phyloP scores from a whole-genome alignment of 2,113 vertebrate genomes.

The Ariopsis seemanni region DNA sequence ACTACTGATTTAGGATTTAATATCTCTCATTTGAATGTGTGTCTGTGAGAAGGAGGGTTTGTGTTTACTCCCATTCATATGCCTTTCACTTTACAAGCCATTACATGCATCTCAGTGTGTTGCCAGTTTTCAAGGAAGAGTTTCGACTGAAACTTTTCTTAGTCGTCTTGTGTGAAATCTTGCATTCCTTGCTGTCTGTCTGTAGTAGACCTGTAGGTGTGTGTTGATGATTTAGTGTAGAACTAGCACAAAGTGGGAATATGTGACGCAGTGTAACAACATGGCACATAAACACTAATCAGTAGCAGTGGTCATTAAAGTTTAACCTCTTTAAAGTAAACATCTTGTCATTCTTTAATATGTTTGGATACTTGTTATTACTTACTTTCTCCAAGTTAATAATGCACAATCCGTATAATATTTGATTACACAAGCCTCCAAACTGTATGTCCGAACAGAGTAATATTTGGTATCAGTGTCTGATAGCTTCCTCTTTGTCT shows the following conservation, averaged over 20 bases:
- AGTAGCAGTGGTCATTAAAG: slow-evolving; percentile 6
- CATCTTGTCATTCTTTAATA: too few relatives aligned
- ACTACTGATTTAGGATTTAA: slow-evolving; percentile 24
- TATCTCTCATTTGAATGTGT: neutral
- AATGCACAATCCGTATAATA: neutral
- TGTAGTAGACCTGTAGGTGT: neutral
- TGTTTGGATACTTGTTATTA: too few relatives aligned
- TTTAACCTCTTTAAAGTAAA: slow-evolving; percentile 23
- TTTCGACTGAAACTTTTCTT: slow-evolving; percentile 18
- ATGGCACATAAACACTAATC: neutral
- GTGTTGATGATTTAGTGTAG: neutral
- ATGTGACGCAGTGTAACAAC: neutral
- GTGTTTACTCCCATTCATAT: slow-evolving; percentile 19
- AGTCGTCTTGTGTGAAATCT: neutral
- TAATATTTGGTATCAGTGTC: slow-evolving; percentile 2
- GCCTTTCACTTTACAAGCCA: slow-evolving; percentile 28
- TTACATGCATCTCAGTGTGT: slow-evolving; percentile 22
- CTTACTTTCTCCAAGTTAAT: neutral
- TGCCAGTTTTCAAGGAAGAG: slow-evolving; percentile 19
- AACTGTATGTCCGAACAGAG: neutral
- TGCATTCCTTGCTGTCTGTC: neutral
- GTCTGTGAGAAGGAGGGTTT: slow-evolving; percentile 1
- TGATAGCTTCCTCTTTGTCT: neutral
- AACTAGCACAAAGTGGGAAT: slow-evolving; percentile 1
- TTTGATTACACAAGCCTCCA: neutral